These are phyloP conservation scores for Discoglossus pictus DNA, from an alignment of 2,797 vertebrate species.

Conservation along the genomic window DNA sequence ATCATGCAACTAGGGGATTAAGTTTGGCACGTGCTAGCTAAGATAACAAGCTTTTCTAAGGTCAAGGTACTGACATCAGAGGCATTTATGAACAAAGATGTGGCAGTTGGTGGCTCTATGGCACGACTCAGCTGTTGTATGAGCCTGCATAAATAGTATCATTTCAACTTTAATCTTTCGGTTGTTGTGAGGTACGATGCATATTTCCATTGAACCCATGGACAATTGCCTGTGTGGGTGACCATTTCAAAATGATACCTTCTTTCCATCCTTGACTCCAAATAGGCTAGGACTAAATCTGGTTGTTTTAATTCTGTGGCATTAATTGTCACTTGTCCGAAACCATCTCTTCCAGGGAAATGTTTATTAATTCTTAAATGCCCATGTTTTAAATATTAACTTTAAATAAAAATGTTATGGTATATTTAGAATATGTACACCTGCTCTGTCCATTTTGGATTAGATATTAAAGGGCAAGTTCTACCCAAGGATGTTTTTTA, in stretches of 20 bases:
- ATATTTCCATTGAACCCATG: constrained; percentile 75
- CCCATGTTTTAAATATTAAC: too few species aligned
- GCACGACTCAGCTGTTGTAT: constrained; percentile 76
- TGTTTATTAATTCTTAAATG: too few species aligned
- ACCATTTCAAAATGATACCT: constrained; percentile 67
- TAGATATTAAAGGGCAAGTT: too few species aligned
- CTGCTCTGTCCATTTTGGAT: too few species aligned
- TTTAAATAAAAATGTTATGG: too few species aligned
- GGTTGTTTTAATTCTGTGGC: constrained; percentile 50
- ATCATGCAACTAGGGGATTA: constrained; percentile 64
- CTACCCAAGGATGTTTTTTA: too few species aligned
- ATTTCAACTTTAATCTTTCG: constrained; percentile 78
- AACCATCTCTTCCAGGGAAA: too few species aligned
- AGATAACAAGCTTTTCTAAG: constrained; percentile 71
- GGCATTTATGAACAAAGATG: constrained; percentile 79
- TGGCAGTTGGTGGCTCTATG: constrained; percentile 77
- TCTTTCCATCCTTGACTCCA: constrained; percentile 66
- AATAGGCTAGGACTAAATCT: constrained; percentile 62
- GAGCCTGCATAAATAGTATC: constrained; percentile 80
- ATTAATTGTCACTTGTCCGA: constrained; percentile 42
- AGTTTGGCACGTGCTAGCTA: constrained; percentile 65
- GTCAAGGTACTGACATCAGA: constrained; percentile 81
- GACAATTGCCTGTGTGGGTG: constrained; percentile 66
- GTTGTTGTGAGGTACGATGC: constrained; percentile 75
- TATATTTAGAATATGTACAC: too few species aligned